Evolutionary conservation across 2,888 invertebrate species (phyloP).

Genomic region (Brenthis daphne): DNA sequence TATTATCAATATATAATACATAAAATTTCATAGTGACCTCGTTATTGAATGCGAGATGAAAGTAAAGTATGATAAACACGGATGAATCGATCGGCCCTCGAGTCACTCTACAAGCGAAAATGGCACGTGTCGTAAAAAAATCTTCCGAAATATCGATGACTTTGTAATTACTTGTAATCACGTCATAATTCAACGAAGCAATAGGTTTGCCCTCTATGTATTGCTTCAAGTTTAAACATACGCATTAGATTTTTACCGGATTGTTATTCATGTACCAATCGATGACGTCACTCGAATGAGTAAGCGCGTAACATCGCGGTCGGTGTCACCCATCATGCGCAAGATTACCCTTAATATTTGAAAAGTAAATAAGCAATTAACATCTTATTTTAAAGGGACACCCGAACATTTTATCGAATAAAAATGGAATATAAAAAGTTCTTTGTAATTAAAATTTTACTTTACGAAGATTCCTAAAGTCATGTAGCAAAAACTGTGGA

Average conservation of each 20-base stretch:
- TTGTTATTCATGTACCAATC: conserved; percentile 71
- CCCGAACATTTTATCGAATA: conserved; percentile 1
- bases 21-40: conserved; percentile 6
- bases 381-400: conserved; percentile 13
- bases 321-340: conserved; percentile 21
- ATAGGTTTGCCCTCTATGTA: conserved; percentile 35
- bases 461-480: no score
- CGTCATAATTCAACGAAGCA: conserved; percentile 47
- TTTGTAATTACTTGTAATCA: conserved; percentile 42
- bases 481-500: no score
- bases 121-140: conserved; percentile 28
- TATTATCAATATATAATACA: no score
- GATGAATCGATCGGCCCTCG: conserved; percentile 43
- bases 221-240: conserved; percentile 34
- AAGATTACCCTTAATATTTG: conserved; percentile 27
- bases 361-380: conserved; percentile 17
- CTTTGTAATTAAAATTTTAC: no score
- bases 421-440: no score
- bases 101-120: background rate
- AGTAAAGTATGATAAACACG: conserved; percentile 50
- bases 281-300: conserved; percentile 74
- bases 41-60: conserved; percentile 44
- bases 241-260: conserved; percentile 58
- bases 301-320: conserved; percentile 60
- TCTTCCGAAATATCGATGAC: conserved; percentile 37